A percentile compares a stretch with the other conserved stretches of the same genome.
phyloP scores from a whole-genome alignment of 2,113 vertebrate genomes.

The Engraulis encrasicolus region DNA sequence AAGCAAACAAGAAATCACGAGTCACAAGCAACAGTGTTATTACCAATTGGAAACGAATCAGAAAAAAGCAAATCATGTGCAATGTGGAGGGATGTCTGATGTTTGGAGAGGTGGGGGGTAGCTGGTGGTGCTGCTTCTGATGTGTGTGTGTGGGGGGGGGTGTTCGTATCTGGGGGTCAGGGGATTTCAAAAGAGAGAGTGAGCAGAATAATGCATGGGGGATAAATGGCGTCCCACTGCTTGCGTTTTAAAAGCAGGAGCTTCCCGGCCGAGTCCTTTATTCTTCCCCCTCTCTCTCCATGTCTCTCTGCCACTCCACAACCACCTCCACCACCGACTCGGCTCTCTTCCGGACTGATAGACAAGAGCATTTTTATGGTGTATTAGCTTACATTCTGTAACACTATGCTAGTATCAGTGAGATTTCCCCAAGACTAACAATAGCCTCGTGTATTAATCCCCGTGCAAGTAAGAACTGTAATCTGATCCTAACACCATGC shows the following conservation, averaged over 20 bases:
- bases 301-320: too few species aligned
- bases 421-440: neutral
- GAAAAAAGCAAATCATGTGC: neutral
- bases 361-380: neutral
- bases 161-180: neutral
- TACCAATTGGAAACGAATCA: neutral
- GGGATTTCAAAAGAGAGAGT: neutral
- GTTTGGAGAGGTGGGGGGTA: too few species aligned
- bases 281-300: neutral
- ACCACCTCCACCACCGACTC: too few species aligned
- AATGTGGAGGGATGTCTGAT: neutral
- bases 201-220: slow-evolving; percentile 13
- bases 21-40: neutral
- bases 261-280: neutral
- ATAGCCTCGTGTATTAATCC: neutral
- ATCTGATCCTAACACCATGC: neutral
- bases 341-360: neutral
- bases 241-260: slow-evolving; percentile 9
- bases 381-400: neutral
- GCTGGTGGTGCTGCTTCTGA: too few species aligned
- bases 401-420: neutral
- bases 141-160: too few species aligned
- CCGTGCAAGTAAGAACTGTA: neutral
- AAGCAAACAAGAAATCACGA: neutral
- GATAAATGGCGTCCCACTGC: slow-evolving; percentile 12